Evolutionary conservation across 2,888 invertebrate species (phyloP).

Genomic region (Leptogaster cylindrica): DNA sequence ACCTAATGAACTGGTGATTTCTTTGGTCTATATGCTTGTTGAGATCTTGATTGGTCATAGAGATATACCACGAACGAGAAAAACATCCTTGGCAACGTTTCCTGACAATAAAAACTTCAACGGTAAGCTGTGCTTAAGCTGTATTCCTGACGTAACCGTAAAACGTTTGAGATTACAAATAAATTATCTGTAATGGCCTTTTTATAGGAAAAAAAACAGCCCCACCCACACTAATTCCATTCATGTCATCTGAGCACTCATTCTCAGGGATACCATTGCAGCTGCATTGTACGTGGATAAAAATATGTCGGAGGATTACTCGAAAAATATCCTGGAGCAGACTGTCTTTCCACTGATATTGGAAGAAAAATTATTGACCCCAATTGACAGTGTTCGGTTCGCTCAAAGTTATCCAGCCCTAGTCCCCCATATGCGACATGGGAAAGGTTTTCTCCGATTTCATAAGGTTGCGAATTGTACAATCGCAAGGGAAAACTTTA

Average conservation of each 20-base stretch:
- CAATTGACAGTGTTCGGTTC: background rate
- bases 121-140: background rate
- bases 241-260: background rate
- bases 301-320: constrained; percentile 8
- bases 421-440: background rate
- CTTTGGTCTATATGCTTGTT: constrained; percentile 7
- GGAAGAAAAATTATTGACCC: constrained; percentile 12
- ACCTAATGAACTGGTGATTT: constrained; percentile 10
- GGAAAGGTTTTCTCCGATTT: background rate
- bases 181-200: constrained; percentile 59
- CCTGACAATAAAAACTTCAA: background rate
- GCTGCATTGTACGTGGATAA: background rate
- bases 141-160: constrained; percentile 45
- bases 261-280: background rate
- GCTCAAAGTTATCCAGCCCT: background rate
- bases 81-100: background rate
- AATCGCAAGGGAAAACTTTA: background rate
- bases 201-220: background rate
- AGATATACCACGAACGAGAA: background rate
- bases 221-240: background rate
- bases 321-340: background rate
- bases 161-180: constrained; percentile 60
- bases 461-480: background rate
- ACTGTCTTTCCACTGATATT: background rate
- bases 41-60: background rate